Conservation (phyloP, 2,797 vertebrate genomes). For the Mycteria americana region DNA sequence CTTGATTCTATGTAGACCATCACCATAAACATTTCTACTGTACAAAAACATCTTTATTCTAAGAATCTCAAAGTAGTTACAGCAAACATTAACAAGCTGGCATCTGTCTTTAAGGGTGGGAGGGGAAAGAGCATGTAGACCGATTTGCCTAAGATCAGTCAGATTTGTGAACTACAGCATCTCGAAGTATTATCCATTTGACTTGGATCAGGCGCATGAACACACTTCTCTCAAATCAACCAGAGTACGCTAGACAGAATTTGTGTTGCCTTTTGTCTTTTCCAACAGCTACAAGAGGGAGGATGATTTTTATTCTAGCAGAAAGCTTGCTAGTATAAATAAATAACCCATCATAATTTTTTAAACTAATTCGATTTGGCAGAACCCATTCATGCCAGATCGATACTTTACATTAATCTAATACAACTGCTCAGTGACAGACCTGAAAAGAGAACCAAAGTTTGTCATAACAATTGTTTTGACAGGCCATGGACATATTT, state of each 20-base stretch:
- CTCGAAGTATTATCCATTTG: not conserved
- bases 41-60: conserved; percentile 19
- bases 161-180: not conserved
- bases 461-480: not conserved
- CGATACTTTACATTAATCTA: not conserved
- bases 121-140: not conserved
- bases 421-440: not conserved
- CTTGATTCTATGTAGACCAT: conserved; percentile 4
- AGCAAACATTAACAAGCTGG: not conserved
- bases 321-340: not conserved
- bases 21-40: conserved; percentile 20
- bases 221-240: not conserved
- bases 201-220: not conserved
- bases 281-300: not conserved
- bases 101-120: not conserved
- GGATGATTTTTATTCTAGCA: not conserved
- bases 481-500: not conserved
- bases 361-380: not conserved
- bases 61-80: not conserved
- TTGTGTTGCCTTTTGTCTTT: not conserved
- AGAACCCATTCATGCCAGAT: conserved; percentile 14
- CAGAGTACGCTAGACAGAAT: not conserved
- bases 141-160: not conserved
- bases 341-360: not conserved
- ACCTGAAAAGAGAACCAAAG: conserved; percentile 9